Evolutionary conservation across 2,113 vertebrate genomes (phyloP).

Genomic region (Kryptolebias marmoratus): DNA sequence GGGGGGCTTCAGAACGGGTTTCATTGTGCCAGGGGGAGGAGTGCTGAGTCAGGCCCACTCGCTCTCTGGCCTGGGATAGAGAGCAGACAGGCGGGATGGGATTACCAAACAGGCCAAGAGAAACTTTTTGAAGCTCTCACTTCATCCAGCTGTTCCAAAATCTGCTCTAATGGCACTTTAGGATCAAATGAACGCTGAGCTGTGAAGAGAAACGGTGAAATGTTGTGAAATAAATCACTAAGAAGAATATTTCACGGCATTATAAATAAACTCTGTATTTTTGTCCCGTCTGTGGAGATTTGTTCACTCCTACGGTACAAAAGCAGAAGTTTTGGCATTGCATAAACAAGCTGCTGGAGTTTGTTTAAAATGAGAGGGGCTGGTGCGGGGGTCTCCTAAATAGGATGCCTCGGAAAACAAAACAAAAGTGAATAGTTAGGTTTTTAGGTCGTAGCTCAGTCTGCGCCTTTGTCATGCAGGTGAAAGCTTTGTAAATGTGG

Average conservation of each 20-base stretch:
- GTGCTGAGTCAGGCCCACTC: constrained; percentile 83
- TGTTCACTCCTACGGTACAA: background rate
- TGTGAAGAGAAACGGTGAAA: constrained; percentile 20
- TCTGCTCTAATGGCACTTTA: constrained; percentile 48
- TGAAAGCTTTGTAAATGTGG: constrained; percentile 86
- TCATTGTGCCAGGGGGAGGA: constrained; percentile 81
- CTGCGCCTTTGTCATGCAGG: constrained; percentile 83
- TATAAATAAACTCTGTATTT: constrained; percentile 6
- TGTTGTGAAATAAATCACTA: background rate
- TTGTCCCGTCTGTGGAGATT: constrained; percentile 1
- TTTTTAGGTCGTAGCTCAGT: constrained; percentile 83
- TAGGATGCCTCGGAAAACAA: constrained; percentile 43
- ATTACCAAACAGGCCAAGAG: constrained; percentile 65
- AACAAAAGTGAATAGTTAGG: constrained; percentile 75
- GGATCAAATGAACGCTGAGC: constrained; percentile 55
- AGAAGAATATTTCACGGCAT: background rate
- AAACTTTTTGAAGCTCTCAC: constrained; percentile 61
- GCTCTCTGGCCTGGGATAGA: constrained; percentile 69
- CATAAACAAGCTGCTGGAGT: constrained; percentile 40
- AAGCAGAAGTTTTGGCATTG: constrained; percentile 5
- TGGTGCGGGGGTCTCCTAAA: constrained; percentile 25
- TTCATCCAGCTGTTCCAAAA: constrained; percentile 72
- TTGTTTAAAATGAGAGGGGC: constrained; percentile 23
- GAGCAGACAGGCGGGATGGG: constrained; percentile 72
- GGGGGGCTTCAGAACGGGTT: constrained; percentile 87